phyloP scores from a whole-genome alignment of 2,113 vertebrate species.

The Apteryx mantelli region DNA sequence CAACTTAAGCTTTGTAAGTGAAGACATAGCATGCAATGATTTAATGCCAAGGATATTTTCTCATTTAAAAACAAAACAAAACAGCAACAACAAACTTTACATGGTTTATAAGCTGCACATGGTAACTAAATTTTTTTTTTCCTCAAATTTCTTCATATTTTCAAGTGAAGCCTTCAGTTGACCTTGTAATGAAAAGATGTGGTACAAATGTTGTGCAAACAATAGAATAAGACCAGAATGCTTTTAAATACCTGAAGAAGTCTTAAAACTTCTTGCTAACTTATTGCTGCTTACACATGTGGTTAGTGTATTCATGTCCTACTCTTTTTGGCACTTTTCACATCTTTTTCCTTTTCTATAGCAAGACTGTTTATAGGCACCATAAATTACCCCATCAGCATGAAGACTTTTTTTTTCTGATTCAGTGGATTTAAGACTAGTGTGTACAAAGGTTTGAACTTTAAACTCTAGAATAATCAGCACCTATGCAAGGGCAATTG shows the following conservation, averaged over 20 bases:
- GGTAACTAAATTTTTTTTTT: neutral
- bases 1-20: neutral
- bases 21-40: neutral
- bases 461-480: neutral
- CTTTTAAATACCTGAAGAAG: neutral
- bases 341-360: neutral
- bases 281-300: neutral
- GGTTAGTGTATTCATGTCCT: neutral
- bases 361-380: neutral
- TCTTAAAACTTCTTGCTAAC: neutral
- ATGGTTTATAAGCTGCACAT: neutral
- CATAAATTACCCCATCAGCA: neutral
- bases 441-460: conserved; percentile 11
- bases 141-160: neutral
- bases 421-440: neutral
- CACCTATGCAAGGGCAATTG: neutral
- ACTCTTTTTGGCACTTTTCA: neutral
- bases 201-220: neutral
- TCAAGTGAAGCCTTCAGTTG: neutral
- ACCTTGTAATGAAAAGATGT: neutral
- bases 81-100: neutral
- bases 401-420: neutral
- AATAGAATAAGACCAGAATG: neutral
- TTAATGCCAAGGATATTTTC: neutral
- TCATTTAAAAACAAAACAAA: neutral